Conservation (phyloP, 2,113 vertebrate species). For the Panthera tigris region DNA sequence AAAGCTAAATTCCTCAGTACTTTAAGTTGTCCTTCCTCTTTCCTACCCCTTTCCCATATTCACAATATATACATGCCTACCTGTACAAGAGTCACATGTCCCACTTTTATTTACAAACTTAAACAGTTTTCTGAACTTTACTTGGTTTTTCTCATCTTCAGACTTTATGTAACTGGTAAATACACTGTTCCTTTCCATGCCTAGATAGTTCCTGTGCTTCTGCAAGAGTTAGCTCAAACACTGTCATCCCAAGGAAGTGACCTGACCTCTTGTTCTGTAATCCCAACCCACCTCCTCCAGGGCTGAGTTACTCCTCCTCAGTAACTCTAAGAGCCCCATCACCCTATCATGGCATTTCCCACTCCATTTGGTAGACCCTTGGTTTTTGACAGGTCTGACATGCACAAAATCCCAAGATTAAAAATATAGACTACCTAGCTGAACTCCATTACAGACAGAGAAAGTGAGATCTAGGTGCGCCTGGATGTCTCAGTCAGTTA, state of each 20-base stretch:
- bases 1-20: background rate
- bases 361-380: background rate
- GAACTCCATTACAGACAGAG: background rate
- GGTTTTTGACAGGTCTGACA: background rate
- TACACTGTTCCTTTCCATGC: background rate
- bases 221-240: background rate
- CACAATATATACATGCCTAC: background rate
- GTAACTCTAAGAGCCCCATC: background rate
- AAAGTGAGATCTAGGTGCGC: background rate
- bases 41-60: background rate
- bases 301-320: background rate
- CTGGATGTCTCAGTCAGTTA: too few relatives aligned
- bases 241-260: background rate
- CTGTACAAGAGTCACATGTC: background rate
- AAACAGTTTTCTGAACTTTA: background rate
- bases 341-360: background rate
- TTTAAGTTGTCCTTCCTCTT: background rate
- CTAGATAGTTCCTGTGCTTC: background rate
- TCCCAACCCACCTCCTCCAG: background rate
- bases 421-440: background rate
- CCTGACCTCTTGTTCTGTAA: background rate
- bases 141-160: background rate
- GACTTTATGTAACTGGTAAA: background rate
- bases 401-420: background rate
- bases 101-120: background rate